Base-by-base conservation (phyloP, 2,113 vertebrate genomes). In the Pogona vitticeps region DNA sequence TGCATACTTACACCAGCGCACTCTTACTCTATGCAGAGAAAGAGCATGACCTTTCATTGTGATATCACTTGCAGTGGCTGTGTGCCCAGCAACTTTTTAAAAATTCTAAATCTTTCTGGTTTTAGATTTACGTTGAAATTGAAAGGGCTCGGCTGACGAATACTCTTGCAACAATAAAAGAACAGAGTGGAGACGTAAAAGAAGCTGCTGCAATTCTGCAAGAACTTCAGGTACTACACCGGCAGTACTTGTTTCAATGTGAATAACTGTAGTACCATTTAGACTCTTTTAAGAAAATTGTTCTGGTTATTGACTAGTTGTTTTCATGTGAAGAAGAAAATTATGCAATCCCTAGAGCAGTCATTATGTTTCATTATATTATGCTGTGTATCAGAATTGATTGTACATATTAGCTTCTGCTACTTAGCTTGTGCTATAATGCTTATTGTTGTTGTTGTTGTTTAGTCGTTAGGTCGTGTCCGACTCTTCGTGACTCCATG, bases 41-140 rank as follows among this genome's bases (percentile, higher is more conserved):
- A 2, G 76, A 59, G 4, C 52, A 59, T 59, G 46, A n/a, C n/a
- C 26, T 77, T 1, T 18, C 1, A 77, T 56, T 23, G n/a, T 56
- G 36, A 18, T 46, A 85, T 70, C 84, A 75, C 31, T 71, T 15
- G 7, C 38, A 36, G 75, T 52, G 42, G 4, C 73, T 85, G 79
- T 77, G 8, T 58, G 56, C 58, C 18, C 86, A 36, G 68, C 18
- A 67, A 88, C 86, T 86, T 81, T 40, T 71, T 82, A 88, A 73
- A 73, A 88, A 8, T 10, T 88, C 67, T 31, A 73, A 3, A 28
- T 33, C 31, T 63, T 52, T 46, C 3, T 86, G 65, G n/a, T 90
- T 94, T 52, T 93, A 99, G 99, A 99, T 99, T 61, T 99, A 99
- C 26, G 99, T 99, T 79, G 99, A 99, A 95, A 99, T 99, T 3